Conservation (phyloP, 2,797 vertebrate genomes). For the Chiroxiphia lanceolata region DNA sequence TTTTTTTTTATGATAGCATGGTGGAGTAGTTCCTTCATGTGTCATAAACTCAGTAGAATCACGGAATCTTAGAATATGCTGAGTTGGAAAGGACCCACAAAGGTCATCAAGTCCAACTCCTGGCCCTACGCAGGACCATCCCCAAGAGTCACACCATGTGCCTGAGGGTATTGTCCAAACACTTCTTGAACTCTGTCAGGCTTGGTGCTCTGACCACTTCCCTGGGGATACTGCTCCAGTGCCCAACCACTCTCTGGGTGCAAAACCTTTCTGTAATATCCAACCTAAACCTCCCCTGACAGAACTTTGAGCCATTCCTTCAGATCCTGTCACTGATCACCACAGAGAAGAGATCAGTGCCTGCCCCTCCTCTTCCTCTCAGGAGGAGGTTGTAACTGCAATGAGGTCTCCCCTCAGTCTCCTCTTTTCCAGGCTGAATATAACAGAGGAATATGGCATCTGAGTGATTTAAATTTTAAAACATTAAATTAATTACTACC, state of each 20-base stretch:
- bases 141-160: neutral
- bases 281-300: neutral
- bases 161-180: neutral
- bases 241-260: neutral
- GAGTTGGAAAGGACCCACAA: neutral
- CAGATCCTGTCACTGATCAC: neutral
- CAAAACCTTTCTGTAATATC: neutral
- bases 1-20: neutral
- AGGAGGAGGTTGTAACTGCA: neutral
- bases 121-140: neutral
- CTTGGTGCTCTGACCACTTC: neutral
- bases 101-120: neutral
- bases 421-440: neutral
- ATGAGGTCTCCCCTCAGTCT: neutral
- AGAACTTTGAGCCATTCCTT: neutral
- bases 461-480: slow-evolving; percentile 12
- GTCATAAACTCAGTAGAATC: neutral
- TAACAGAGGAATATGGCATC: neutral
- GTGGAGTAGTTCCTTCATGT: slow-evolving; percentile 2
- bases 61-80: neutral
- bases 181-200: neutral
- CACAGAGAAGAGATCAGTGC: neutral
- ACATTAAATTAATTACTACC: slow-evolving; percentile 2
- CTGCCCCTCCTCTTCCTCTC: neutral
- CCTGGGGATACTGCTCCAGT: neutral